Percentiles rank a stretch among this genome's conserved stretches.
phyloP scores from a whole-genome alignment of 2,888 invertebrate species.

The Melieria omissa region DNA sequence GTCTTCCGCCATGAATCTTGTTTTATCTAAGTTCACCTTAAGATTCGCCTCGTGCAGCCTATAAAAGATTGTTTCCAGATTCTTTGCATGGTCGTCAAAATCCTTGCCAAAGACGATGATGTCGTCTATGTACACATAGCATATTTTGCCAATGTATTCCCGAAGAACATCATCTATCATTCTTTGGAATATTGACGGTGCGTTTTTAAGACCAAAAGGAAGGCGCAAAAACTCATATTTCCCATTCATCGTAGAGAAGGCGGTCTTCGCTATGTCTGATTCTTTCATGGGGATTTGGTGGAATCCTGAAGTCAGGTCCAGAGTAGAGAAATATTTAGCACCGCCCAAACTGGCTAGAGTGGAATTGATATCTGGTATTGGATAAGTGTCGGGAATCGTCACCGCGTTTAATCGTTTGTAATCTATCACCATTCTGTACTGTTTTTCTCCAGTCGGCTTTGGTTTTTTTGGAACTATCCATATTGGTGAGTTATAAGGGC shows the following conservation, averaged over 20 bases:
- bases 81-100: conserved; percentile 23
- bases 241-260: conserved; percentile 42
- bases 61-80: conserved; percentile 22
- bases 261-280: conserved; percentile 43
- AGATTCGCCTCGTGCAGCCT: conserved; percentile 23
- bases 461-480: conserved; percentile 47
- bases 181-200: conserved; percentile 37
- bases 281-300: conserved; percentile 46
- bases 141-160: too few relatives aligned
- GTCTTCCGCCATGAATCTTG: conserved; percentile 28
- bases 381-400: conserved; percentile 43
- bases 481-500: conserved; percentile 50
- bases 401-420: conserved; percentile 45
- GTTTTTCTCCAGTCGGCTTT: conserved; percentile 41
- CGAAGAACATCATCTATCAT: conserved; percentile 34
- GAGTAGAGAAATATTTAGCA: conserved; percentile 44
- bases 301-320: conserved; percentile 46
- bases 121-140: conserved; percentile 24
- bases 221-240: conserved; percentile 40
- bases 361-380: conserved; percentile 42
- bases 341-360: conserved; percentile 44
- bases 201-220: conserved; percentile 39
- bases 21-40: conserved; percentile 30
- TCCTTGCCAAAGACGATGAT: conserved; percentile 23
- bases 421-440: conserved; percentile 44